These are phyloP conservation scores for Pogonocichla stellata DNA, from an alignment of 2,113 vertebrate genomes.

Conservation along the genomic window DNA sequence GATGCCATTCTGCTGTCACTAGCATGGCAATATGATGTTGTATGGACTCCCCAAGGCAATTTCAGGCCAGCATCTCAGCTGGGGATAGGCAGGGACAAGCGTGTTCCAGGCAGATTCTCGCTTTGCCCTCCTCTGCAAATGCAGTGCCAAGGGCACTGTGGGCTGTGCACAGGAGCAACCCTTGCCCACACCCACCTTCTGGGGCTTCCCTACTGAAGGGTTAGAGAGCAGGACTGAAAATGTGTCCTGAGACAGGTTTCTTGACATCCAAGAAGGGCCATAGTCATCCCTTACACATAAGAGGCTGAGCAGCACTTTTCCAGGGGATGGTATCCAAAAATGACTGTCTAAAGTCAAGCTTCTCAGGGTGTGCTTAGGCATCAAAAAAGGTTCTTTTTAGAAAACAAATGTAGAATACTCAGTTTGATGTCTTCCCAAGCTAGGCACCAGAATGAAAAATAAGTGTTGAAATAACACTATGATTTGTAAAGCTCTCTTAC, in stretches of 20 bases:
- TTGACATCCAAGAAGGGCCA: not conserved
- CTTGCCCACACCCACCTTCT: not conserved
- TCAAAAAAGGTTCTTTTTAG: not conserved
- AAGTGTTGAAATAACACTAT: not conserved
- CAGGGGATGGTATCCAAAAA: not conserved
- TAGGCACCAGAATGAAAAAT: constrained; percentile 5
- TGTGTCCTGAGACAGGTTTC: not conserved
- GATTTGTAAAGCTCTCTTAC: not conserved
- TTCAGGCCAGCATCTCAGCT: not conserved
- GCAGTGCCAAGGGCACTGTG: too few species aligned
- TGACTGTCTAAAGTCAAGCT: not conserved
- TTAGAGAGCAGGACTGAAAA: not conserved
- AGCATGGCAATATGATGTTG: not conserved
- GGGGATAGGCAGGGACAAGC: not conserved
- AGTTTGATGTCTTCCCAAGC: not conserved
- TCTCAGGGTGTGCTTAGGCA: not conserved
- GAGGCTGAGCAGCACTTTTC: not conserved
- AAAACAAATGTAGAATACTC: not conserved
- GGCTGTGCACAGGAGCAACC: not conserved
- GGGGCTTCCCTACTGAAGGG: not conserved
- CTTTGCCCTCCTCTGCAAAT: not conserved
- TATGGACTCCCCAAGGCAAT: not conserved
- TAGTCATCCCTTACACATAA: fast-evolving
- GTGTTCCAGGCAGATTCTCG: not conserved
- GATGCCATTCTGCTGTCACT: not conserved